phyloP scores from a whole-genome alignment of 1,140 invertebrate species.

The Drosophila malerkotliana region DNA sequence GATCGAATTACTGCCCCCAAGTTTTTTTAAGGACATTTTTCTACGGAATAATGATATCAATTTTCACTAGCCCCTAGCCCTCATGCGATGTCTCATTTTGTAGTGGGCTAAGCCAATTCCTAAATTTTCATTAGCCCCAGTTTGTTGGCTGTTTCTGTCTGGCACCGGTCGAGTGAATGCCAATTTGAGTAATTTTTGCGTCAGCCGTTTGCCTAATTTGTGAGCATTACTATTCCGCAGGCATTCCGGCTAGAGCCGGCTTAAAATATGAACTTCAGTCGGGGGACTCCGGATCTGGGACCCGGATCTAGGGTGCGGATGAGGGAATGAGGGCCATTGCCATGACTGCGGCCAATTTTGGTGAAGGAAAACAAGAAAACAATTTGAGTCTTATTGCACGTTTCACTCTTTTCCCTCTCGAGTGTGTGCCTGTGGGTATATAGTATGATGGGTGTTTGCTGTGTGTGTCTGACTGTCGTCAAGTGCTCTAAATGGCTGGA shows the following conservation, averaged over 20 bases:
- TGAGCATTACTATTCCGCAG: conserved; percentile 44
- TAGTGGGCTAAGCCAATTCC: conserved; percentile 32
- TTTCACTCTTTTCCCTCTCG: conserved; percentile 28
- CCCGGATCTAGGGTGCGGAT: not conserved
- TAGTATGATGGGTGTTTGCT: not conserved
- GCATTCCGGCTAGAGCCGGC: conserved; percentile 22
- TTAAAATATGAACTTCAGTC: conserved; percentile 46
- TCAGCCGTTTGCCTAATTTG: conserved; percentile 39
- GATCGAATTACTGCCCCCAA: too few species aligned
- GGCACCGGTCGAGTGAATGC: conserved; percentile 27
- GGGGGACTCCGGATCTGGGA: not conserved
- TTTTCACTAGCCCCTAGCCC: conserved; percentile 1
- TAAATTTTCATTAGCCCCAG: conserved; percentile 18
- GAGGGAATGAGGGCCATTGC: conserved; percentile 16
- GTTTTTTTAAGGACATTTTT: too few species aligned
- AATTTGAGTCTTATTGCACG: conserved; percentile 51
- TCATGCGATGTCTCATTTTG: conserved; percentile 32
- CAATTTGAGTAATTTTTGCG: conserved; percentile 47
- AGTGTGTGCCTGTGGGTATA: conserved; percentile 2
- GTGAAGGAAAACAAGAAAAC: conserved; percentile 45
- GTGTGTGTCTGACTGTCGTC: conserved; percentile 32
- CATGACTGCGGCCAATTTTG: conserved; percentile 23
- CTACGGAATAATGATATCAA: too few species aligned
- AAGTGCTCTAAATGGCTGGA: conserved; percentile 48
- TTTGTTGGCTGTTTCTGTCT: conserved; percentile 12